Conservation (phyloP, 2,113 vertebrate species). For the Cynopterus brachyotis region DNA sequence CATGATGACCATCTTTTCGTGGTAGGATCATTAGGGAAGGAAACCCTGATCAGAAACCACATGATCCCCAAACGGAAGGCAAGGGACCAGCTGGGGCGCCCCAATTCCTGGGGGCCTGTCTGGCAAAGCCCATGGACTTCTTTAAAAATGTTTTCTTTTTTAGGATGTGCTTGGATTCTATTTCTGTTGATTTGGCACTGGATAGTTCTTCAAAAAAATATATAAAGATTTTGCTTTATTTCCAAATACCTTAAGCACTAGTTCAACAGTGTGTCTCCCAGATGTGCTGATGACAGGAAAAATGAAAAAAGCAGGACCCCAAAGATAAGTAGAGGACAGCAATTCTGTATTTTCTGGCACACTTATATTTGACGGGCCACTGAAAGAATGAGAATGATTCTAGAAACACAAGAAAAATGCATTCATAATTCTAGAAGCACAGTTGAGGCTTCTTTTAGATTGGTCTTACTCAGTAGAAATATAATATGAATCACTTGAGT, state of each 20-base stretch:
- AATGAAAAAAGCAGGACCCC: not conserved
- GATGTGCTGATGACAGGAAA: not conserved
- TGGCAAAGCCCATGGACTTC: not conserved
- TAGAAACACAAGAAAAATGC: not conserved
- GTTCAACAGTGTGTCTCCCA: not conserved
- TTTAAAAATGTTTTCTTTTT: not conserved
- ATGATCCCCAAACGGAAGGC: not conserved
- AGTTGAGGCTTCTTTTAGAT: not conserved
- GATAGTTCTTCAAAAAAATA: not conserved
- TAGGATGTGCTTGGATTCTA: not conserved
- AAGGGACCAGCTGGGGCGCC: not conserved
- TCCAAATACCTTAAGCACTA: not conserved
- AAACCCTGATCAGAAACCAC: not conserved
- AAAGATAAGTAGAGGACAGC: not conserved
- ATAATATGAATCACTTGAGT: not conserved
- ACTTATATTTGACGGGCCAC: not conserved
- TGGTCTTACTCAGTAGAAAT: not conserved
- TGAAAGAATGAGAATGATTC: not conserved
- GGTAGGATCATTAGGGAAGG: not conserved
- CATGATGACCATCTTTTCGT: not conserved
- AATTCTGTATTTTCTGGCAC: not conserved
- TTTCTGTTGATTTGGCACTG: not conserved
- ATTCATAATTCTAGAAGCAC: not conserved
- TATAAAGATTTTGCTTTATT: not conserved
- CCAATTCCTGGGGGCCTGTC: not conserved